Evolutionary conservation across 2,113 vertebrate genomes (phyloP), one percentile per base, ranked within the genome.

Genomic region (Meriones unguiculatus): DNA sequence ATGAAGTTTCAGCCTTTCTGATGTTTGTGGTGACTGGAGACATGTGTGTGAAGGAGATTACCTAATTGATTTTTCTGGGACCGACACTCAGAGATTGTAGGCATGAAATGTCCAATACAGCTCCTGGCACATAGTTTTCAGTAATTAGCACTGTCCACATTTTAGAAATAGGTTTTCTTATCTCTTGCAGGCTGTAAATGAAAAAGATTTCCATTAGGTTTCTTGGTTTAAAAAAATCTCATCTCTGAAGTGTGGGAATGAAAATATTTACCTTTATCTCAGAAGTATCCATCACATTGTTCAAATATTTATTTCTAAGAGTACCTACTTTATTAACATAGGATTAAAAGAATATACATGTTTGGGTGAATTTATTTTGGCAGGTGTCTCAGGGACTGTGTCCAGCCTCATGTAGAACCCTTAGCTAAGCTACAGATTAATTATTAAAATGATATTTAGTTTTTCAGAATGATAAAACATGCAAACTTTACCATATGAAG

Each of bases 251-350:
- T 28, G 8, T 86, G 30, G 38, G n/a, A 38, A 91, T 81, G 91
- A 35, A 76, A 93, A 86, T 89, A 67, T 38, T 90, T 82, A 85
- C 15, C 20, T 93, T 92, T 81, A 86, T 62, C 5, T 88, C 78
- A 89, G 35, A 69, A 85, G 15, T 86, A 3, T 67, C 30, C 76
- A 59, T 28, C 75, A 73, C 57, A 46, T 52, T 2, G 88, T 86
- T 88, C 89, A 46, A 86, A 87, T 77, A 77, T 65, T 86, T 89
- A 46, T 64, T 86, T 97, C 38, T 91, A 20, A 91, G 25, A 32
- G 87, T 20, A 86, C 2, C 69, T 93, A 24, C 13, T 85, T 87
- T 94, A 82, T 75, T 90, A 92, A 87, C 41, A 18, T 22, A 70
- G 12, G 41, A 62, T 86, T 78, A 25, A 87, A 91, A 50, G 5